Conservation (phyloP, 64 coral and sea anemone species). For the Orbicella faveolata region DNA sequence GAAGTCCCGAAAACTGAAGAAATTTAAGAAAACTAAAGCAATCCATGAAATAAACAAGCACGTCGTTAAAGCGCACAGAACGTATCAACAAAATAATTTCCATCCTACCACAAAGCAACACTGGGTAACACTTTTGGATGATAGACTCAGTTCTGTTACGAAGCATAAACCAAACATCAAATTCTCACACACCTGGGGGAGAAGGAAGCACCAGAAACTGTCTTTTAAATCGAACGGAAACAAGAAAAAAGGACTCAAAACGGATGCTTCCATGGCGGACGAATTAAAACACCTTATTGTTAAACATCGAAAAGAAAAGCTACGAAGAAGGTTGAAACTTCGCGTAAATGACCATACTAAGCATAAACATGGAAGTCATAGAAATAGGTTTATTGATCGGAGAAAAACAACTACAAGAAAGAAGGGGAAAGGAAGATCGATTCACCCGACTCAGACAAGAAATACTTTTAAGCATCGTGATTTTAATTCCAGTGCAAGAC, state of each 20-base stretch:
- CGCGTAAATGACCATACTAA: background rate
- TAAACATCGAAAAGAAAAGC: background rate
- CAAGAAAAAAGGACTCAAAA: background rate
- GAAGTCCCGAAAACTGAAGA: background rate
- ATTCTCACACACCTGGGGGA: slow-evolving; percentile 1
- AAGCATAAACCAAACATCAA: slow-evolving; percentile 3
- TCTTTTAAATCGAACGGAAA: slow-evolving; percentile 3
- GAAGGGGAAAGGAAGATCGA: background rate
- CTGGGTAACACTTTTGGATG: background rate
- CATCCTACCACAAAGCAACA: background rate
- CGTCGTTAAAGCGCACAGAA: background rate
- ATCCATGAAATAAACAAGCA: background rate
- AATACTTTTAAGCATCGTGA: background rate
- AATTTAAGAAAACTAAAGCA: background rate
- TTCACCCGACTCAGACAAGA: background rate
- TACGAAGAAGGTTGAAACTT: background rate
- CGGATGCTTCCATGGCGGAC: background rate
- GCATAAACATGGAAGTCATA: background rate
- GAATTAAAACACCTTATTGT: slow-evolving; percentile 28
- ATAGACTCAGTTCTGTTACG: background rate
- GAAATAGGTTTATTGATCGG: background rate
- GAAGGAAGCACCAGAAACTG: slow-evolving; percentile 6
- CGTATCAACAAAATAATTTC: background rate
- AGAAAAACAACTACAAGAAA: background rate
- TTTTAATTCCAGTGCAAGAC: background rate